phyloP scores from a whole-genome alignment of 35 echinoderm and acorn worm genomes.

The Lytechinus variegatus region DNA sequence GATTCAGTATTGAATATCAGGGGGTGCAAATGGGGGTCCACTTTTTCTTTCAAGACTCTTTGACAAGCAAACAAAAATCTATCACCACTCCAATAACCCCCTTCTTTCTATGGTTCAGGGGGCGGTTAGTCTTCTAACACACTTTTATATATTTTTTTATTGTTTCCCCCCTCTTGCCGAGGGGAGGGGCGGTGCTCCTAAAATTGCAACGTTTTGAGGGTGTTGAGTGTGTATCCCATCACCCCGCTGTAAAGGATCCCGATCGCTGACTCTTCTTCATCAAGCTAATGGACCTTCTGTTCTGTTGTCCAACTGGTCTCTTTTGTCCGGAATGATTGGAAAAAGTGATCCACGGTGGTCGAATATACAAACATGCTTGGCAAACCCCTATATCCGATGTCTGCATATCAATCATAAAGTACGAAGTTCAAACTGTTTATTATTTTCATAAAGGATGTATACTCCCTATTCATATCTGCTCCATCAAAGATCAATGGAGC shows the following conservation, averaged over 20 bases:
- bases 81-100: too few species aligned
- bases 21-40: too few species aligned
- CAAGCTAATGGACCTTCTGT: neutral
- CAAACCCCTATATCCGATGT: neutral
- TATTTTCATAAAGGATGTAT: neutral
- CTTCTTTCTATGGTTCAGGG: too few species aligned
- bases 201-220: too few species aligned
- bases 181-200: neutral
- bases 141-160: too few species aligned
- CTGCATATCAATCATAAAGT: neutral
- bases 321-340: neutral
- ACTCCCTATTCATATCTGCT: too few species aligned
- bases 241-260: neutral
- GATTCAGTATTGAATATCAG: too few species aligned
- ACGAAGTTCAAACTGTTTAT: neutral
- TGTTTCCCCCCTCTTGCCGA: neutral
- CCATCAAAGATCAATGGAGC: neutral
- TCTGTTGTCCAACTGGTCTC: neutral
- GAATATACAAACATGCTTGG: neutral
- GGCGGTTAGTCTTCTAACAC: too few species aligned
- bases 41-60: too few species aligned
- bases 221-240: too few species aligned
- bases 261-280: neutral
- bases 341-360: neutral
- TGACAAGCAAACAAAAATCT: too few species aligned